Percentiles rank a stretch among this genome's conserved stretches.
Conservation (phyloP, 23 tunicate species). For the Diplosoma virens region DNA sequence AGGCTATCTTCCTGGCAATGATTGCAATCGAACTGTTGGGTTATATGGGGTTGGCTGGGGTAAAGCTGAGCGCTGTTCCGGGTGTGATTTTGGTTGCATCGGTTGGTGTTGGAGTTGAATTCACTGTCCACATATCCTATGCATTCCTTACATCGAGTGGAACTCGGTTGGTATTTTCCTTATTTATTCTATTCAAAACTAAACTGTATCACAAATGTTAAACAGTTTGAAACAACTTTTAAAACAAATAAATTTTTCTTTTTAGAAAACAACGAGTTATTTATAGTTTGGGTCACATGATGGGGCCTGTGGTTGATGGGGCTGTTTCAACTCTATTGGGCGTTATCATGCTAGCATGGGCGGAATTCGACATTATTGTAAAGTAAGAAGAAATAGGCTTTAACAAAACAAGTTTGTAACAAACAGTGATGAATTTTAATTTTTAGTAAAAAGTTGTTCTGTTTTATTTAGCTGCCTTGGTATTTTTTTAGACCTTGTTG, state of each 20-base stretch:
- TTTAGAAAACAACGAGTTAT: conserved; percentile 68
- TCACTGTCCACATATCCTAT: conserved; percentile 91
- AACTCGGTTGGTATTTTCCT: conserved; percentile 32
- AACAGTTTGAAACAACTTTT: no score
- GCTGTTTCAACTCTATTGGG: conserved; percentile 85
- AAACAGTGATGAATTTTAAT: no score
- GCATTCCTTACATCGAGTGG: conserved; percentile 87
- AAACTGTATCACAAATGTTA: no score
- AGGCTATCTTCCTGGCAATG: conserved; percentile 79
- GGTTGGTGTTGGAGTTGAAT: conserved; percentile 87
- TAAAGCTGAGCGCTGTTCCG: conserved; percentile 90
- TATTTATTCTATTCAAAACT: not conserved
- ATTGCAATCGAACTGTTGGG: conserved; percentile 82
- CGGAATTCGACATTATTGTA: conserved; percentile 86
- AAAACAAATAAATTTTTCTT: no score
- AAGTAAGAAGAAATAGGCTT: no score
- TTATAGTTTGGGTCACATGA: conserved; percentile 71
- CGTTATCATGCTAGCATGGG: conserved; percentile 86
- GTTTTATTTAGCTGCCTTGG: no score
- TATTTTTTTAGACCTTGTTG: no score
- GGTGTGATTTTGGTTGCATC: conserved; percentile 90
- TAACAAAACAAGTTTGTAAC: no score
- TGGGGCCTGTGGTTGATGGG: conserved; percentile 88
- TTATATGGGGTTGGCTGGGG: conserved; percentile 78
- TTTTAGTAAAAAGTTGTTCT: no score